Evolutionary conservation across 1,140 invertebrate genomes (phyloP), one percentile per base, ranked within the genome.

Genomic region (Trichonephila inaurata): DNA sequence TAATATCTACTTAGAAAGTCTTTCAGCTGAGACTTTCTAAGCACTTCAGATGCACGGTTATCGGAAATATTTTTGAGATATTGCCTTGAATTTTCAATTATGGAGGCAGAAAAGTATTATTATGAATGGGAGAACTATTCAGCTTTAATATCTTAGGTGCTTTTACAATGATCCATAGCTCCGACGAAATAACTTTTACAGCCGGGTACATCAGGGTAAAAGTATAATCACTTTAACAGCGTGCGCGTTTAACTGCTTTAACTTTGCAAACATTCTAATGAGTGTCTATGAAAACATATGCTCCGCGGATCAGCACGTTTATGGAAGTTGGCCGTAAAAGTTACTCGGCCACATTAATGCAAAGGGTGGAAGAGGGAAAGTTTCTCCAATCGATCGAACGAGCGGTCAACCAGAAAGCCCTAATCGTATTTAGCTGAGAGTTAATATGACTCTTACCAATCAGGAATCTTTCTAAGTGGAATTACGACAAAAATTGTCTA

Each of bases 401-500:
- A 77, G 72, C 28, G 72, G 72, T 77, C 33, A 77, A 77, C 72
- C 72, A 77, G 72, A 77, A 77, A 77, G 16, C 72, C 28, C 33
- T 77, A 77, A 77, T 77, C 33, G 33, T 18, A 77, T 77, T 18
- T 77, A 77, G 28, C 14, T 4, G 1, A 33, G 72, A 40, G 16
- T 77, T 77, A 24, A 77, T 77, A 77, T 28, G 69, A 18, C 69
- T 77, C 40, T 77, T 77, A 77, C 72, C 72, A 19, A 77, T 77
- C 33, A 19, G 33, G 14, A 77, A 77, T 19, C 72, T 40, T 51
- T 77, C 28, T 77, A 33, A 77, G 72, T 4, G 28, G 72, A 77
- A 77, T 77, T 77, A 77, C 4, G 72, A 7, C 72, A 77, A 77
- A 28, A 77, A 77, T 19, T 18, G 33, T 77, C 28, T 18, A 77